Evolutionary conservation across 2,113 vertebrate genomes (phyloP), one percentile per base, ranked within the genome.

Genomic region (Pionites leucogaster): DNA sequence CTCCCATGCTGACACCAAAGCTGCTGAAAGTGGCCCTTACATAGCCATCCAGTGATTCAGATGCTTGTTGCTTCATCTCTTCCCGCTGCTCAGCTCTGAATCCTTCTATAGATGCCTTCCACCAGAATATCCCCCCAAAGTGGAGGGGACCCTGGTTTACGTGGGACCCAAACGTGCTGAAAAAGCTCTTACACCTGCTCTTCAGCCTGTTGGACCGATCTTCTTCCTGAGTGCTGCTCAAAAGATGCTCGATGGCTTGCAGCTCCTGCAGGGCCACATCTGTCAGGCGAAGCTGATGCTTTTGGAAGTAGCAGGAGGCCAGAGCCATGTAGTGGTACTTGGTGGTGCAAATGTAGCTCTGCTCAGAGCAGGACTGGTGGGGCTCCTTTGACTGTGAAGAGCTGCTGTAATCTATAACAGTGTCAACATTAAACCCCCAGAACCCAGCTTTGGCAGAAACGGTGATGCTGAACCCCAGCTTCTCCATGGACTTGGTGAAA

Each of bases 71-170:
- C 33, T 96, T 98, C 33, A 96, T 22, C 64, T 97, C 91, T 13
- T 83, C 68, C 65, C 33, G 3, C 13, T 97, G 68, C 19, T 97
- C 79, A 0, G 14, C 49, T 29, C 9, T n/a, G 74, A 98, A 97
- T 7, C 95, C 97, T 86, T 93, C 84, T 8, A 37, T 42, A 15
- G 59, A 71, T 0, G 96, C 97, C 69, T 97, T 98, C 97, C 97
- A 98, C 96, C 96, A 97, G 87, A 96, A 98, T 81, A 98, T 97
- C 18, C 97, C 98, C 35, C 98, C 98, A 17, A 98, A 96, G 60
- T 98, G 97, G 41, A 98, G 24, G 39, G 97, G 97, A 3, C 97
- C 98, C 62, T 98, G 91, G 52, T 96, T 95, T 14, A 92, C 16
- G 4, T 98, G 97, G 64, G 97, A 98, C 14, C 98, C 97, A 85